Base-by-base conservation (phyloP, 1,140 invertebrate species). In the Ditylenchus dipsaci region DNA sequence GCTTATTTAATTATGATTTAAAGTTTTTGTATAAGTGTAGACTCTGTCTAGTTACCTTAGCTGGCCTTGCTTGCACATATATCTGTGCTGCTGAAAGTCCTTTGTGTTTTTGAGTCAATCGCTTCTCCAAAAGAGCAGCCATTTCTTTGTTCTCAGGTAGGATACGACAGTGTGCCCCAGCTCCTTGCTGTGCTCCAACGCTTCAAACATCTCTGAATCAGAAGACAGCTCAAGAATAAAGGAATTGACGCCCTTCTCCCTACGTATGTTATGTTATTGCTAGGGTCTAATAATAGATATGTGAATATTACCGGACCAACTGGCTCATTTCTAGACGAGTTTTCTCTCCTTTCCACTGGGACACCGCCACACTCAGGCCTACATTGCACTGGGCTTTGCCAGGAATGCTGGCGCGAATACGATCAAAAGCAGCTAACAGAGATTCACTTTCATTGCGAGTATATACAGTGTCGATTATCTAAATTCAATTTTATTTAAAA, bases 151-250 rank as follows among this genome's bases (percentile, higher is more conserved):
- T 97, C 85, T 98, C 95, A 1, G 94, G 94, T 85, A 97, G 93
- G 0, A 98, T 91, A 88, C 90, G 89, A 45, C 91, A 90, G 1
- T 97, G 81, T 33, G 91, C 92, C 90, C 90, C 17, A 93, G 63
- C 11, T 73, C 42, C 42, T 67, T 78, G 5, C 49, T 53, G 43
- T 79, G 68, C 29, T 71, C 69, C 57, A 76, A 67, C 19, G 65
- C 65, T 61, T 89, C 92, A 81, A 89, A 90, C 0, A 88, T 80
- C 79, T 92, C 91, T 78, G 90, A 90, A 83, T 96, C 95, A 82
- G 95, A 95, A 0, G 93, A 93, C 91, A 97, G 95, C 84, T 95
- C 97, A 87, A 93, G 89, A 86, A 97, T 96, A 84, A 96, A 97
- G 0, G 93, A 95, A 85, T 96, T 97, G 27, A 98, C 86, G 3